Evolutionary conservation across 2,113 vertebrate species (phyloP).

Genomic region (Psettodes erumei): DNA sequence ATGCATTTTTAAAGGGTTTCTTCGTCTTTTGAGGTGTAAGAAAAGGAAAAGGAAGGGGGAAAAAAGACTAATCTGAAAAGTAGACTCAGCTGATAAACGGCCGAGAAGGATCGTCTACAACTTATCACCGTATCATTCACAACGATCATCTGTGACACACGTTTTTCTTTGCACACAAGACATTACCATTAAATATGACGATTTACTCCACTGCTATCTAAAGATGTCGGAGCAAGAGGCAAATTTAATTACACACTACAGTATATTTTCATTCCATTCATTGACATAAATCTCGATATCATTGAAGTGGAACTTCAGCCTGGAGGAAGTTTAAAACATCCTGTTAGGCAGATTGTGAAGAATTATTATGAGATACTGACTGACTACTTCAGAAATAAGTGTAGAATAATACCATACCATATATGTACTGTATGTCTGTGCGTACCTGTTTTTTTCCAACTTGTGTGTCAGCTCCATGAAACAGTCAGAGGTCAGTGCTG

Average conservation of each 20-base stretch:
- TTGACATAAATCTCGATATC: not conserved
- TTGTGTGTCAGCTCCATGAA: not conserved
- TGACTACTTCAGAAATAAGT: not conserved
- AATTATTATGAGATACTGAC: not conserved
- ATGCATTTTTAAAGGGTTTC: not conserved
- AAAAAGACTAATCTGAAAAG: not conserved
- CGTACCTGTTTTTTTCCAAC: too few species aligned
- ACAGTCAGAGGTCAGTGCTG: not conserved
- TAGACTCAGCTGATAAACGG: not conserved
- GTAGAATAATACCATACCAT: too few species aligned
- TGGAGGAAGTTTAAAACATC: not conserved
- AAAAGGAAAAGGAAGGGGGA: not conserved
- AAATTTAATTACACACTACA: not conserved
- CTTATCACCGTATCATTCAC: not conserved
- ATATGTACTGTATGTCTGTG: too few species aligned
- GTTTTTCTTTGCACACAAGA: not conserved
- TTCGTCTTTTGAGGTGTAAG: not conserved
- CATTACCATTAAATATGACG: not conserved
- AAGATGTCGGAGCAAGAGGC: not conserved
- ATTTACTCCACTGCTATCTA: not conserved
- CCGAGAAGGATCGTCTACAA: not conserved
- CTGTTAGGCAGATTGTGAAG: not conserved
- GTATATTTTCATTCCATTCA: not conserved
- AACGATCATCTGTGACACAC: too few species aligned
- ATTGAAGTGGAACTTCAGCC: slow-evolving; percentile 4